A percentile compares a stretch with the other conserved stretches of the same genome.
Conservation (phyloP, 2,113 vertebrate genomes). For the Ptychochromis oligacanthus region DNA sequence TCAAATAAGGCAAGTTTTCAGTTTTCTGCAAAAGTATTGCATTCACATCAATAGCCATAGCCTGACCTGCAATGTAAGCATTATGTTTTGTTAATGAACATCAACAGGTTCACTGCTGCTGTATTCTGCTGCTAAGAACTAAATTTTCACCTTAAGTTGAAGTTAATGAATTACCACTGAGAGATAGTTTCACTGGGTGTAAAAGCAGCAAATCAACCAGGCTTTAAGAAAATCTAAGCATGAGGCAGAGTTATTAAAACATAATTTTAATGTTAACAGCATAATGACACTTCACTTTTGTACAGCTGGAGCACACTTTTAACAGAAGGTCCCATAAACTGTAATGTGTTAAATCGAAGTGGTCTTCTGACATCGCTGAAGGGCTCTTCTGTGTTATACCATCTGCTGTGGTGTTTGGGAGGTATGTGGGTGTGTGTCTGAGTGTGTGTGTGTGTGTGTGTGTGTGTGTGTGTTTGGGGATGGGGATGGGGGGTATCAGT, state of each 20-base stretch:
- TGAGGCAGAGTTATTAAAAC: conserved; percentile 62
- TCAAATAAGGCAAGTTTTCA: neutral
- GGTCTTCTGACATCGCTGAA: neutral
- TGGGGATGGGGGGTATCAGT: neutral
- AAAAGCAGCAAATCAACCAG: neutral
- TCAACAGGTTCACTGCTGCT: too few relatives aligned
- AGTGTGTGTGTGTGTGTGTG: neutral
- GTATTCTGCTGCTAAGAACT: too few relatives aligned
- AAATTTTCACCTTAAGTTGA: neutral
- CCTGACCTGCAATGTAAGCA: neutral
- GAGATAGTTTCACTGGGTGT: neutral
- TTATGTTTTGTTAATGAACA: neutral
- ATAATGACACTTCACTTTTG: conserved; percentile 50
- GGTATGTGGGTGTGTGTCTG: neutral
- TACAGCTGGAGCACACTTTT: conserved; percentile 45
- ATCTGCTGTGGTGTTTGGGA: conserved; percentile 9
- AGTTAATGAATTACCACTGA: neutral
- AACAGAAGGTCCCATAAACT: conserved; percentile 29
- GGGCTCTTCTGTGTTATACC: conserved; percentile 10
- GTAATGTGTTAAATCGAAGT: neutral
- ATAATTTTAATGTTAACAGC: conserved; percentile 61
- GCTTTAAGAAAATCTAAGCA: conserved; percentile 4
- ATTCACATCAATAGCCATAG: neutral
- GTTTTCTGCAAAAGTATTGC: neutral
- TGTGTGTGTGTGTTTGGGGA: neutral